A percentile compares a stretch with the other conserved stretches of the same genome.
phyloP scores from a whole-genome alignment of 2,113 vertebrate genomes.

The Cryptoleucopteryx plumbea region DNA sequence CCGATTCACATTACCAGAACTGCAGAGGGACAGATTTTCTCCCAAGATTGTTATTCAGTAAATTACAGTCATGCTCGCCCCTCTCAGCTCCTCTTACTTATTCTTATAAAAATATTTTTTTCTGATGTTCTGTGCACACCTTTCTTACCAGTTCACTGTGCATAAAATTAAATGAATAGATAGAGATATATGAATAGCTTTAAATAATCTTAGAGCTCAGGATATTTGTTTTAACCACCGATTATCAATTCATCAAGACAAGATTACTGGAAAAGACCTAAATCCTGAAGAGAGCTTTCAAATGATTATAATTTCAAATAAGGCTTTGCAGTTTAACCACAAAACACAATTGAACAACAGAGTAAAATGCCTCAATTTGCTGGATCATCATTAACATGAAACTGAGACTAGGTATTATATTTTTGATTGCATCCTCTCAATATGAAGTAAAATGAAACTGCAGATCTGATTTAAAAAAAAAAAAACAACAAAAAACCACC shows the following conservation, averaged over 20 bases:
- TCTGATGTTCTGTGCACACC: neutral
- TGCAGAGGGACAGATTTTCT: neutral
- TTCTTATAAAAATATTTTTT: neutral
- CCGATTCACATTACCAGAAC: neutral
- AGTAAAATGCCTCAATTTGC: neutral
- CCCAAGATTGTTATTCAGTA: neutral
- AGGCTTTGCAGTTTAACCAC: neutral
- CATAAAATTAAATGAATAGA: neutral
- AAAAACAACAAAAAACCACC: neutral
- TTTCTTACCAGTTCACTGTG: neutral
- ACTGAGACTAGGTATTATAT: neutral
- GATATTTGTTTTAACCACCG: neutral
- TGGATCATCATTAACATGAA: neutral
- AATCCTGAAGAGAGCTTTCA: neutral
- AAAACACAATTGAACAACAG: neutral
- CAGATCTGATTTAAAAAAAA: neutral
- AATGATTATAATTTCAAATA: neutral
- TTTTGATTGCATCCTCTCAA: neutral
- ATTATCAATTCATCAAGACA: slow-evolving; percentile 11
- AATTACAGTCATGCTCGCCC: neutral
- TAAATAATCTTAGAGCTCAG: neutral
- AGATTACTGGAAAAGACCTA: neutral
- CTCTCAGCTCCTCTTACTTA: neutral
- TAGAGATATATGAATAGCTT: neutral
- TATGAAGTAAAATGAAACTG: neutral